Evolutionary conservation across 2,113 vertebrate genomes (phyloP).

Genomic region (Istiophorus platypterus): DNA sequence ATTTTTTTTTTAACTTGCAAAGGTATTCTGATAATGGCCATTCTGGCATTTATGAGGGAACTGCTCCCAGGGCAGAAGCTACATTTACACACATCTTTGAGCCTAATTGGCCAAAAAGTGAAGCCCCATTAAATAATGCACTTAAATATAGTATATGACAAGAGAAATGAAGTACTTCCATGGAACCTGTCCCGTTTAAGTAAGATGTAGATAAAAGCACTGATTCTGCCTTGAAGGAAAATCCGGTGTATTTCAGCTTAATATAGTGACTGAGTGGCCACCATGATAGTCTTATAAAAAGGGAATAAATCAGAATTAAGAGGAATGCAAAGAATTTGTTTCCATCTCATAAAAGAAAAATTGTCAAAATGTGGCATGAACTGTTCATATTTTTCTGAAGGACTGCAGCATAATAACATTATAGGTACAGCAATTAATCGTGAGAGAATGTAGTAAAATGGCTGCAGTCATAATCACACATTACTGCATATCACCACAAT

Average conservation of each 20-base stretch:
- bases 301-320: background rate
- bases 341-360: constrained; percentile 3
- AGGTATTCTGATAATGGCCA: constrained; percentile 80
- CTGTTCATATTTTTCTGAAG: background rate
- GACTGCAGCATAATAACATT: constrained; percentile 8
- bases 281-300: constrained; percentile 2
- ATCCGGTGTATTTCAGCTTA: constrained; percentile 2
- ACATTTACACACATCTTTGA: constrained; percentile 74
- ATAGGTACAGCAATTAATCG: constrained; percentile 30
- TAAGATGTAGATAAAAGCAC: constrained; percentile 24
- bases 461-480: constrained; percentile 25
- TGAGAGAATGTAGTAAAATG: constrained; percentile 16
- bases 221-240: constrained; percentile 20
- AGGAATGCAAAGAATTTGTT: constrained; percentile 3
- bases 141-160: constrained; percentile 55
- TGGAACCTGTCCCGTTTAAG: constrained; percentile 57
- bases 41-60: constrained; percentile 82
- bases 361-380: constrained; percentile 11
- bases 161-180: constrained; percentile 51
- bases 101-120: constrained; percentile 82
- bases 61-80: constrained; percentile 65
- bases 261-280: constrained; percentile 9
- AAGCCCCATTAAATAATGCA: constrained; percentile 73
- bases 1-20: constrained; percentile 76
- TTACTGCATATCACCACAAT: constrained; percentile 20